Conservation (phyloP, 2,113 vertebrate species). For the Hypocryptadius cinnamomeus region DNA sequence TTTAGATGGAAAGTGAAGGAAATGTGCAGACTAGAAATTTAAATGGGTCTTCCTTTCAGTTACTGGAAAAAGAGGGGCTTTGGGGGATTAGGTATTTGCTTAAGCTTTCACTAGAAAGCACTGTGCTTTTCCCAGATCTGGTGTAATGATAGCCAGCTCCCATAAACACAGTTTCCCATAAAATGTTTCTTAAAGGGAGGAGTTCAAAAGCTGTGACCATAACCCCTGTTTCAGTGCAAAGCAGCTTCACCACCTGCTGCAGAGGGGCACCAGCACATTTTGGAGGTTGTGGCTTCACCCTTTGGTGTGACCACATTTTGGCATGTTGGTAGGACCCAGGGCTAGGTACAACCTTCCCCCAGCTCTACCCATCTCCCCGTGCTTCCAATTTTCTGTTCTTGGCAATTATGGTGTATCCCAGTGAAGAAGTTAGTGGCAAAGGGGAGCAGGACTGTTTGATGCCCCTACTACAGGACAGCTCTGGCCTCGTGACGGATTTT, state of each 20-base stretch:
- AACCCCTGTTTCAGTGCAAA: not conserved
- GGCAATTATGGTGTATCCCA: not conserved
- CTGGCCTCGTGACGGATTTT: not conserved
- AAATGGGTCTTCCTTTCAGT: not conserved
- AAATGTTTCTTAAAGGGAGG: not conserved
- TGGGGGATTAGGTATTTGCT: not conserved
- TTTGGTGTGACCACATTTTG: not conserved
- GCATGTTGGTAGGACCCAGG: not conserved
- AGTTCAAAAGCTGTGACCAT: not conserved
- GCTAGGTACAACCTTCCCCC: not conserved
- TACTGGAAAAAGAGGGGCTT: not conserved
- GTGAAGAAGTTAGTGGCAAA: not conserved
- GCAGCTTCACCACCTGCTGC: not conserved
- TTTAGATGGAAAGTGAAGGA: not conserved
- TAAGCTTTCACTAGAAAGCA: not conserved
- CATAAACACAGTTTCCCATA: not conserved
- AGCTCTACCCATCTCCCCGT: not conserved
- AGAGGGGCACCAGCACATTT: not conserved
- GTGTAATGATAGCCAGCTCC: not conserved
- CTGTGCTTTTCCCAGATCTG: not conserved
- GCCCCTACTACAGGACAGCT: not conserved
- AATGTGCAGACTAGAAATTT: not conserved
- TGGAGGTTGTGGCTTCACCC: not conserved
- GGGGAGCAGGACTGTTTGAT: not conserved
- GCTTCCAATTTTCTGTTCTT: not conserved